A percentile compares a stretch with the other conserved stretches of the same genome.
These are phyloP conservation scores for Colossoma macropomum DNA, from an alignment of 2,113 vertebrate species.

Conservation along the genomic window DNA sequence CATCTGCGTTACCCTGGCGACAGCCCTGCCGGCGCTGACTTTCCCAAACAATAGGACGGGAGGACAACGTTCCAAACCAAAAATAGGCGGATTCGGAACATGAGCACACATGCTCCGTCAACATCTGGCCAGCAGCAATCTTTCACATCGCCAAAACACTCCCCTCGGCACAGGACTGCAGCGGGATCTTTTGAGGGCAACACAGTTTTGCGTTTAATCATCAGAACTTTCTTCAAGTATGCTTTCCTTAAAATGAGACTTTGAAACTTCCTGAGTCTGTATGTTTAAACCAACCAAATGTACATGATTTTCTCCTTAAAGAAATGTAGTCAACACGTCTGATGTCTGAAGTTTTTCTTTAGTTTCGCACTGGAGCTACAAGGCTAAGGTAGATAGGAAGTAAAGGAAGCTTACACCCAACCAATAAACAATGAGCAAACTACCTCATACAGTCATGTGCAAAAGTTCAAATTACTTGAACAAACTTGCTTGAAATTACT, in stretches of 20 bases:
- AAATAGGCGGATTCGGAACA: slow-evolving; percentile 32
- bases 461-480: too few relatives aligned
- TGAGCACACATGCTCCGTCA: slow-evolving; percentile 6
- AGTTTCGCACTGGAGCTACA: too few relatives aligned
- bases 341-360: too few relatives aligned
- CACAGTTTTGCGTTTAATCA: not conserved
- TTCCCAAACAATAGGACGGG: slow-evolving; percentile 23
- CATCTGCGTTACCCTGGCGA: slow-evolving; percentile 40
- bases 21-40: slow-evolving; percentile 13
- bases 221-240: not conserved
- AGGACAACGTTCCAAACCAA: slow-evolving; percentile 2
- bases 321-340: not conserved
- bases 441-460: too few relatives aligned
- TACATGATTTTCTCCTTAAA: not conserved
- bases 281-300: not conserved
- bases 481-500: too few relatives aligned
- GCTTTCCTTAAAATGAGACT: not conserved
- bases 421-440: too few relatives aligned
- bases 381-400: too few relatives aligned
- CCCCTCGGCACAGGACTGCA: not conserved
- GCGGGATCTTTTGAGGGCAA: not conserved
- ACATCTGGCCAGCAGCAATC: slow-evolving; percentile 15
- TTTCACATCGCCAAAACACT: slow-evolving; percentile 6
- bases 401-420: too few relatives aligned
- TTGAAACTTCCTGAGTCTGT: too few relatives aligned